Evolutionary conservation across 2,113 vertebrate genomes (phyloP).

Genomic region (Caracal caracal): DNA sequence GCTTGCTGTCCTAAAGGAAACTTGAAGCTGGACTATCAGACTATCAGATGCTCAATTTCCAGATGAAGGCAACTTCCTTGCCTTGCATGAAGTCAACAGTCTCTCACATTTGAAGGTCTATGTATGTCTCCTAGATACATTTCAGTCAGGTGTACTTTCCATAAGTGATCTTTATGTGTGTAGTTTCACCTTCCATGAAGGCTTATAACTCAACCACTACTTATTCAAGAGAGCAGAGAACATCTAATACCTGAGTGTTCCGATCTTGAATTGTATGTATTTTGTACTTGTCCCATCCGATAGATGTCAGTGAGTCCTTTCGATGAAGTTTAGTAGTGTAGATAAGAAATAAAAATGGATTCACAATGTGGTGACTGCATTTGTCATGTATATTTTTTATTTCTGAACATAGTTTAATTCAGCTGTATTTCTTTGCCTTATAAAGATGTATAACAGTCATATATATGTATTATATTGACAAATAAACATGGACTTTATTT

Average conservation of each 20-base stretch:
- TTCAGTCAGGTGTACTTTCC: neutral
- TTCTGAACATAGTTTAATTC: slow-evolving; percentile 50
- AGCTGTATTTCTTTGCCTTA: slow-evolving; percentile 53
- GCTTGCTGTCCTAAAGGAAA: neutral
- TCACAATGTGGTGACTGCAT: slow-evolving; percentile 14
- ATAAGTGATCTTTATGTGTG: neutral
- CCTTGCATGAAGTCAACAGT: neutral
- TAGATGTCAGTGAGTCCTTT: neutral
- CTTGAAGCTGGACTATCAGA: neutral
- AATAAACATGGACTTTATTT: slow-evolving; percentile 84
- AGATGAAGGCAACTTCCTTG: neutral
- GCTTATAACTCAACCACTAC: slow-evolving; percentile 70
- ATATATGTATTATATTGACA: slow-evolving; percentile 62
- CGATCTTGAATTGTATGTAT: neutral
- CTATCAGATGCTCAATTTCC: neutral
- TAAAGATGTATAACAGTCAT: slow-evolving; percentile 47
- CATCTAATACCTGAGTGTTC: slow-evolving; percentile 9
- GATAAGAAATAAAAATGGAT: neutral
- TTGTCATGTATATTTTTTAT: slow-evolving; percentile 23
- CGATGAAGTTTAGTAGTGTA: neutral
- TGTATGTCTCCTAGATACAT: neutral
- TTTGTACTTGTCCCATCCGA: neutral
- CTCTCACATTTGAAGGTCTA: neutral
- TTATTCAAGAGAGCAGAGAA: slow-evolving; percentile 59
- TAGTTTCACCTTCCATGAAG: slow-evolving; percentile 86